Conservation (phyloP, 2,797 vertebrate genomes). For the Neomorphus geoffroyi region DNA sequence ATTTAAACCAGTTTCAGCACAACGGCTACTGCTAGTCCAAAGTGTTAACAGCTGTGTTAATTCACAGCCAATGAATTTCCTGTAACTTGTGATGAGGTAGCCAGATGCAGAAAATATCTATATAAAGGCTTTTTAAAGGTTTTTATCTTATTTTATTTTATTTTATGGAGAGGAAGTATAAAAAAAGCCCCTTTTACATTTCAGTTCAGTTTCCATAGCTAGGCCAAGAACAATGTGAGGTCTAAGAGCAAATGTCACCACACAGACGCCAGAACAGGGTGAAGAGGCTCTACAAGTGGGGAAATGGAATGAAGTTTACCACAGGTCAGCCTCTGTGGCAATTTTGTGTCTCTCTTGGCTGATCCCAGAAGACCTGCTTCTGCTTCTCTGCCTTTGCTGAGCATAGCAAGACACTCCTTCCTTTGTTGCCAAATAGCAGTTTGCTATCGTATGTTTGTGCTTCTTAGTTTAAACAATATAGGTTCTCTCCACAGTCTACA, state of each 20-base stretch:
- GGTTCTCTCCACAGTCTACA: accelerated
- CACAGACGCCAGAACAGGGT: not conserved
- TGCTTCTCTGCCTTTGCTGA: not conserved
- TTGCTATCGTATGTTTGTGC: accelerated
- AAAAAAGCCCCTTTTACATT: not conserved
- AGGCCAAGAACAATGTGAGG: not conserved
- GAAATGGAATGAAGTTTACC: not conserved
- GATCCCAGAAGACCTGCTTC: not conserved
- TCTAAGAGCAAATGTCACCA: not conserved
- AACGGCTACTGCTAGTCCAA: constrained; percentile 51
- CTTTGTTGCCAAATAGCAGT: not conserved
- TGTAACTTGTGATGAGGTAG: constrained; percentile 43
- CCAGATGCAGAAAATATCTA: constrained; percentile 50
- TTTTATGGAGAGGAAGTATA: not conserved
- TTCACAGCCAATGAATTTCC: constrained; percentile 60
- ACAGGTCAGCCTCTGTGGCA: not conserved
- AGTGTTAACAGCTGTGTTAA: constrained; percentile 52
- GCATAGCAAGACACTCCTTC: not conserved
- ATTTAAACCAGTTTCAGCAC: constrained; percentile 23
- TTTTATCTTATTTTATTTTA: not conserved
- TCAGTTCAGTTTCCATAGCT: not conserved
- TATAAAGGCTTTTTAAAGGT: not conserved
- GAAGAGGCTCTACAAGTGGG: not conserved
- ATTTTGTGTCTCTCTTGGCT: not conserved
- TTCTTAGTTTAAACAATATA: not conserved